Evolutionary conservation across 2,113 vertebrate species (phyloP).

Genomic region (Otocyon megalotis): DNA sequence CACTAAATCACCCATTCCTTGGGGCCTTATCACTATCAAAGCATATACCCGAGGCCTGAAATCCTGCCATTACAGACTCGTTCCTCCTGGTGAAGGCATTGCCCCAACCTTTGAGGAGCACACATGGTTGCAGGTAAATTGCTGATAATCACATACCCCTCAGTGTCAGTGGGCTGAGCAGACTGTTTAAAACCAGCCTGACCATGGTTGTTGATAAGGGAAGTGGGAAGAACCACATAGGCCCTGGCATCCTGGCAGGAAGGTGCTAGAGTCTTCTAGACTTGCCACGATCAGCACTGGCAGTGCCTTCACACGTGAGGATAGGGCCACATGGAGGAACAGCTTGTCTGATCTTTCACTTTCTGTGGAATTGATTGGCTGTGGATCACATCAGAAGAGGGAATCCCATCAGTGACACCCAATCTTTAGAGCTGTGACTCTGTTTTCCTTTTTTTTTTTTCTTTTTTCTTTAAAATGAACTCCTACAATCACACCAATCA

Average conservation of each 20-base stretch:
- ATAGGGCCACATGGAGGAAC: neutral
- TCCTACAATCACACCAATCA: neutral
- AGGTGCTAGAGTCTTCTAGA: neutral
- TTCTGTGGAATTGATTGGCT: neutral
- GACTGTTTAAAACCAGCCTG: neutral
- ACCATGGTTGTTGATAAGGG: neutral
- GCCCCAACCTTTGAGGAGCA: neutral
- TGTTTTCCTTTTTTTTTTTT: neutral
- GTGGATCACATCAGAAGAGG: neutral
- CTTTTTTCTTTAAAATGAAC: neutral
- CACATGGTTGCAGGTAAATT: neutral
- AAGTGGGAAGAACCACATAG: neutral
- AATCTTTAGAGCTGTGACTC: neutral
- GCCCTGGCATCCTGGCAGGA: neutral
- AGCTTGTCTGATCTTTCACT: neutral
- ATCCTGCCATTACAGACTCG: neutral
- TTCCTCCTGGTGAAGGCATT: neutral
- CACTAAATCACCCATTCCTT: neutral
- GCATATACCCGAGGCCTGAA: neutral
- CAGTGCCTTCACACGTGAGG: rapidly evolving
- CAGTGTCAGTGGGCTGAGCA: too few species aligned
- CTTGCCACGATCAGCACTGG: too few species aligned
- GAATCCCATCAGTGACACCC: neutral
- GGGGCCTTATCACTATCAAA: neutral
- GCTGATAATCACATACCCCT: neutral